Evolutionary conservation across 2,113 vertebrate genomes (phyloP), one percentile per base, ranked within the genome.

Genomic region (Isurus oxyrinchus): DNA sequence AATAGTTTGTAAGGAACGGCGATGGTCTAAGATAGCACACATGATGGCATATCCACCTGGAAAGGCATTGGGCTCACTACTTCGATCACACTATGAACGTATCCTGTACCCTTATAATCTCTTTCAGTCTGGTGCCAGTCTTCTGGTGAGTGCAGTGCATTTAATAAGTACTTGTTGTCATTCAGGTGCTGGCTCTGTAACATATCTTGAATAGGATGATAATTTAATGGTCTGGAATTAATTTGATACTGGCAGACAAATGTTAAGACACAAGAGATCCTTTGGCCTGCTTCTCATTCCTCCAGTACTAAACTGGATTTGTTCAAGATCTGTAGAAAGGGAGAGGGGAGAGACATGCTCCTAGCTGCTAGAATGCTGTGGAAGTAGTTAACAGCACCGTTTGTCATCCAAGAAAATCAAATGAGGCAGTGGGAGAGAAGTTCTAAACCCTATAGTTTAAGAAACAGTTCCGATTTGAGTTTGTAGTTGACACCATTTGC

Each of bases 101-200:
- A 98, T 99, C 57, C 98, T 99, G 95, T 99, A 99, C 96, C 99
- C 99, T 13, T 99, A 99, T 98, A 99, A 99, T 96, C 97, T 99
- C 95, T 99, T 99, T 97, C 98, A 99, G 97, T 98, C 98, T 5
- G 99, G 99, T 96, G 97, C 99, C 0, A 99, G 99, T 96, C 97
- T 99, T 35, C 96, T 99, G 98, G 99, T 99, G 97, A 98, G 99
- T 97, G 1, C 44, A 96, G n/a, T 61, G 16, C 40, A 31, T 72
- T 69, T 25, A 91, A 35, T n/a, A 94, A 25, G 69, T 61, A n/a
- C 5, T 44, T 66, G 91, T 31, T 66, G 13, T 40, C 40, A 63
- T 63, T 59, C 61, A 25, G 88, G 59, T 93, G n/a, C 25, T 57
- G 13, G 55, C 35, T 31, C 8, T 66, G 35, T 35, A 67, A 40